Evolutionary conservation across 2,113 vertebrate species (phyloP).

Genomic region (Tragulus kanchil): DNA sequence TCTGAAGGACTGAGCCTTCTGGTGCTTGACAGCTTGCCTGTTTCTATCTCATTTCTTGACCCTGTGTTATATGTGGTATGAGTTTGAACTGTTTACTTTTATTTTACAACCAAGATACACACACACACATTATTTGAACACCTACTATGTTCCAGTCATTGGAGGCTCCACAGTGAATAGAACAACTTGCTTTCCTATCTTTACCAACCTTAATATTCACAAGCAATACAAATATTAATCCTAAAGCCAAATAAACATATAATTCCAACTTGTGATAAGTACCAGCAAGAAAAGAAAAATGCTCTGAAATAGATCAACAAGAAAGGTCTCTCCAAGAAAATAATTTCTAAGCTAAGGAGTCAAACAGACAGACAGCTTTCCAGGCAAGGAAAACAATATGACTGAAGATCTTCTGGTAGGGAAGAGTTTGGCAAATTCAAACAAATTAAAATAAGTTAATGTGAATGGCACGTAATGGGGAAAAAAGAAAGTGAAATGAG

Average conservation of each 20-base stretch:
- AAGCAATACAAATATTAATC: neutral
- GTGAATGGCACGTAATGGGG: neutral
- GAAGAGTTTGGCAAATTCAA: conserved; percentile 55
- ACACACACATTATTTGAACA: neutral
- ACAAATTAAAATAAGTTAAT: conserved; percentile 49
- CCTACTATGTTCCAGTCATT: neutral
- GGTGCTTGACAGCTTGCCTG: neutral
- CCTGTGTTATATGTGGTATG: neutral
- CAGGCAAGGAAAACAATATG: conserved; percentile 74
- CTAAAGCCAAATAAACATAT: neutral
- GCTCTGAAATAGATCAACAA: neutral
- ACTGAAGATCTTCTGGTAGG: conserved; percentile 54
- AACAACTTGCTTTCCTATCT: neutral
- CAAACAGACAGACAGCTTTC: conserved; percentile 64
- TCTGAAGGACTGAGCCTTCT: neutral
- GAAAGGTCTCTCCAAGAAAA: conserved; percentile 53
- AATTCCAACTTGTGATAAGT: neutral
- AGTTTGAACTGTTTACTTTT: neutral
- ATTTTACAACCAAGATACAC: neutral
- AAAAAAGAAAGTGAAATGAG: neutral
- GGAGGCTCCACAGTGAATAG: neutral
- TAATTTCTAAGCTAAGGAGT: conserved; percentile 50
- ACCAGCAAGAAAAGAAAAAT: conserved; percentile 24
- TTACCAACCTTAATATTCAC: neutral
- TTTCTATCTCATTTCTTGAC: neutral